These are phyloP conservation scores for Scomber scombrus DNA, from an alignment of 2,113 vertebrate genomes.

Conservation along the genomic window DNA sequence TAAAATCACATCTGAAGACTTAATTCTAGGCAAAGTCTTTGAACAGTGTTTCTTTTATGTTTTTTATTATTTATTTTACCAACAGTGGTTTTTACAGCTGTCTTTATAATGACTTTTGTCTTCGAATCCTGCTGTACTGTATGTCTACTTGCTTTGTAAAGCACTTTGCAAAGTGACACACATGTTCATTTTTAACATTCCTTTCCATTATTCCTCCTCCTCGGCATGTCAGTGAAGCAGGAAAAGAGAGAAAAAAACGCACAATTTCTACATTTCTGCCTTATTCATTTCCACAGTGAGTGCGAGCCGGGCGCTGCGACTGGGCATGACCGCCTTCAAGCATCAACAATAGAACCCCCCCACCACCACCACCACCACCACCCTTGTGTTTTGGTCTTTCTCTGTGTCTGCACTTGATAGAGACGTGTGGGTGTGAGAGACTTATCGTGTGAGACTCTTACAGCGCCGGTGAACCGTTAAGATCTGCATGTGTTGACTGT, in stretches of 20 bases:
- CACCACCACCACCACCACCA: no score
- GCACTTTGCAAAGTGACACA: neutral
- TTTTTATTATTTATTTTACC: neutral
- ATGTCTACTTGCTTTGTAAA: slow-evolving; percentile 10
- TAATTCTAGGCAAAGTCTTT: neutral
- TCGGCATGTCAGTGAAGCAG: neutral
- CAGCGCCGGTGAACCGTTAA: slow-evolving; percentile 10
- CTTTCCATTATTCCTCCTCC: neutral
- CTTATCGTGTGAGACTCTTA: slow-evolving; percentile 52
- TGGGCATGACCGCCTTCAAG: slow-evolving; percentile 38
- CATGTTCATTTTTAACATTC: neutral
- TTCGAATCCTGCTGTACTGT: slow-evolving; percentile 1
- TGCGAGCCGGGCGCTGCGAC: neutral
- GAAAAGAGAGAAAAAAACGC: neutral
- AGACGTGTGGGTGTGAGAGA: slow-evolving; percentile 60
- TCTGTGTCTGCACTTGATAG: slow-evolving; percentile 44
- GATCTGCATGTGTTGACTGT: slow-evolving; percentile 38
- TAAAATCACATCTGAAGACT: neutral
- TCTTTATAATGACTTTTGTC: neutral
- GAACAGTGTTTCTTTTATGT: neutral
- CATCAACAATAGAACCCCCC: slow-evolving; percentile 48
- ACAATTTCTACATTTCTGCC: neutral
- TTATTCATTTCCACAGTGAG: slow-evolving; percentile 15
- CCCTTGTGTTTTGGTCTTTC: slow-evolving; percentile 34
- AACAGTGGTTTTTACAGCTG: neutral